Conservation (phyloP, 1,140 invertebrate genomes). For the Ridgeia piscesae region DNA sequence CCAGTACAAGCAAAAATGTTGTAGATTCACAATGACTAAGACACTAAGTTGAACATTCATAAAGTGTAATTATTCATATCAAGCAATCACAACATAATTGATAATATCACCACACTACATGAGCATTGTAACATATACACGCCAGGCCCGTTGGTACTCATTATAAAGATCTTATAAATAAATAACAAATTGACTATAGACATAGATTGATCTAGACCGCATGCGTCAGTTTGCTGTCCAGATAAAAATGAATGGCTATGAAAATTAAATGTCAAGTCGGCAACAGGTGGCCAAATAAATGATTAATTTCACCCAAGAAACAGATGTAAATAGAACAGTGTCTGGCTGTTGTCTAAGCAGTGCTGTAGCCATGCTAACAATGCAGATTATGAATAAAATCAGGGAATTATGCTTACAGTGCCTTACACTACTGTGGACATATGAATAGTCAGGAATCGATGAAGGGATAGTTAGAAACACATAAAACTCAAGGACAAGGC, state of each 20-base stretch:
- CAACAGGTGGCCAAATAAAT: background rate
- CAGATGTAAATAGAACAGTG: background rate
- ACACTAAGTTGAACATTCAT: background rate
- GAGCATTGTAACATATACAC: background rate
- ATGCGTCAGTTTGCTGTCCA: background rate
- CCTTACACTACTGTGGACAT: no score
- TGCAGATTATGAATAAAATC: background rate
- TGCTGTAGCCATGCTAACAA: background rate
- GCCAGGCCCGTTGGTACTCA: constrained; percentile 10
- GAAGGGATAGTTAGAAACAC: background rate
- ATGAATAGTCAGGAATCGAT: background rate
- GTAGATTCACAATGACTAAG: background rate
- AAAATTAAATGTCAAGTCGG: background rate
- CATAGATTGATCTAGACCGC: background rate
- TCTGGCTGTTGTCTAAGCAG: background rate
- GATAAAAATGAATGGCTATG: background rate
- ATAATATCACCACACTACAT: background rate
- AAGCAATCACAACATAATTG: background rate
- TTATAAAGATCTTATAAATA: constrained; percentile 11
- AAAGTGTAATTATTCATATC: background rate
- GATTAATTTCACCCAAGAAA: background rate
- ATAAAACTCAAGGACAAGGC: background rate
- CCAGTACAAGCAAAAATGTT: background rate
- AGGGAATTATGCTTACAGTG: background rate
- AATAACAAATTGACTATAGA: constrained; percentile 14